Evolutionary conservation across 2,797 vertebrate genomes (phyloP).

Genomic region (Halcyon badia): DNA sequence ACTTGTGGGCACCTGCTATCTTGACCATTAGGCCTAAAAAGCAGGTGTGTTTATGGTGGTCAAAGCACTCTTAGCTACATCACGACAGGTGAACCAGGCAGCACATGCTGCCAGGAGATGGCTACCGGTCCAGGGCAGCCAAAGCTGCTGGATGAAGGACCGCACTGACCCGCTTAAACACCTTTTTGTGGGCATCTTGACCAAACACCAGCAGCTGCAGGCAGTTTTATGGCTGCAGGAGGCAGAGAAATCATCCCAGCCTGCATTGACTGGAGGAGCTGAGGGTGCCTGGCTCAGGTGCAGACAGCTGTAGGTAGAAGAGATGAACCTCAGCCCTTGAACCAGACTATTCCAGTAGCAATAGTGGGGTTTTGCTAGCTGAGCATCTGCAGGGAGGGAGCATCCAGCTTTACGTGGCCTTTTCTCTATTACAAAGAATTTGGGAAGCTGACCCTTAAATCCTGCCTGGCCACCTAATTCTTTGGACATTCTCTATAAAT

Average conservation of each 20-base stretch:
- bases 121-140: not conserved
- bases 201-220: not conserved
- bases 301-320: not conserved
- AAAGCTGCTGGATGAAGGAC: rapidly evolving
- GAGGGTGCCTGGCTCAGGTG: rapidly evolving
- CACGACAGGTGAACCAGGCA: rapidly evolving
- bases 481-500: not conserved
- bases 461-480: not conserved
- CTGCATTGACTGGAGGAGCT: not conserved
- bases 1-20: not conserved
- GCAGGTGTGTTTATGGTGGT: not conserved
- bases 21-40: not conserved
- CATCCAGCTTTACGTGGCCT: not conserved
- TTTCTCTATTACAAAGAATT: not conserved
- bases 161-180: not conserved
- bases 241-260: not conserved
- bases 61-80: not conserved
- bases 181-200: not conserved
- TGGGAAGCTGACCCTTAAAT: not conserved
- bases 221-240: not conserved
- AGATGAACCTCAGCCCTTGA: not conserved
- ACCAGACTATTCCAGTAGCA: not conserved
- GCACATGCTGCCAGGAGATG: not conserved
- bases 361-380: not conserved
- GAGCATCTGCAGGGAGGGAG: not conserved